Percentiles rank a stretch among this genome's conserved stretches.
These are phyloP conservation scores for Abrostola tripartita DNA, from an alignment of 2,888 invertebrate species.

Conservation along the genomic window DNA sequence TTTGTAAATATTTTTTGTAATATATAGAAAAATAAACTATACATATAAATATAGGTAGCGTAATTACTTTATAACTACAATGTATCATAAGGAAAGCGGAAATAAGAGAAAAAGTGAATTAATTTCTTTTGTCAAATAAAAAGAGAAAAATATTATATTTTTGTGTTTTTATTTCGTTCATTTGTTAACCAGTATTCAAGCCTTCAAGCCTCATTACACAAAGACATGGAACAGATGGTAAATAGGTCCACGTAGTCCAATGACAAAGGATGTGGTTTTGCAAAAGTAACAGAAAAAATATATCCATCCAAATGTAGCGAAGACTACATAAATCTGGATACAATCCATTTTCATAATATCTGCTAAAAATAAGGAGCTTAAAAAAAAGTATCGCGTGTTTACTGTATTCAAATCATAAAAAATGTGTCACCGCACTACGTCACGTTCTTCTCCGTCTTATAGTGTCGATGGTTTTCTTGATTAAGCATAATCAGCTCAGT, in stretches of 20 bases:
- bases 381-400: too few relatives aligned
- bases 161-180: constrained; percentile 69
- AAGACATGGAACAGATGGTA: constrained; percentile 6
- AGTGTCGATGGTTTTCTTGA: too few relatives aligned
- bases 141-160: constrained; percentile 77
- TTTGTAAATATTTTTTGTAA: constrained; percentile 87
- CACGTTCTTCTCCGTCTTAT: too few relatives aligned
- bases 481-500: too few relatives aligned
- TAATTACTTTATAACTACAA: constrained; percentile 86
- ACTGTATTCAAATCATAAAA: too few relatives aligned
- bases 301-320: too few relatives aligned
- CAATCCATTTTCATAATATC: too few relatives aligned
- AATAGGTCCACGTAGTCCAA: constrained; percentile 1
- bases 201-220: constrained; percentile 7
- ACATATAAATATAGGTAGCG: constrained; percentile 87
- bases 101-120: constrained; percentile 85
- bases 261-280: constrained; percentile 17
- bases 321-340: too few relatives aligned
- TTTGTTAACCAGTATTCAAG: constrained; percentile 8
- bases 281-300: background rate
- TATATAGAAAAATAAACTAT: constrained; percentile 84
- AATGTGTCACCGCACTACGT: too few relatives aligned
- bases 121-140: constrained; percentile 88
- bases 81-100: constrained; percentile 85
- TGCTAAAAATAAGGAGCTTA: too few relatives aligned